A percentile compares a stretch with the other conserved stretches of the same genome.
These are phyloP conservation scores for Drosophila histrio DNA, from an alignment of 2,888 invertebrate genomes.

Conservation along the genomic window DNA sequence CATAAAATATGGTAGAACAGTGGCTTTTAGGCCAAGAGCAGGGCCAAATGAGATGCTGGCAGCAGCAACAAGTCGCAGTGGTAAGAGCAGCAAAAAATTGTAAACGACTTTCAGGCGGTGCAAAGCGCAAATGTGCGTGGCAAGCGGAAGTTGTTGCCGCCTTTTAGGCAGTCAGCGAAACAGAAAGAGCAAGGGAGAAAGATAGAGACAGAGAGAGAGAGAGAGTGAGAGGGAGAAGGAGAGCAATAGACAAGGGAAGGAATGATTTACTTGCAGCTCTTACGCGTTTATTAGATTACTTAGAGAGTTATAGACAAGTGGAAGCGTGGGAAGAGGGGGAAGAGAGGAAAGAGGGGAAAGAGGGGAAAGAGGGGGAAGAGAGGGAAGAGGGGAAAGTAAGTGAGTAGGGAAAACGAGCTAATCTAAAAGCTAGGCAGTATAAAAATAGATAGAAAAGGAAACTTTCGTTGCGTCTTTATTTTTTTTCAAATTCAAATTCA, in stretches of 20 bases:
- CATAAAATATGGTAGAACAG: conserved; percentile 70
- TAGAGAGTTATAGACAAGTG: neutral
- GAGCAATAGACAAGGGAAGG: neutral
- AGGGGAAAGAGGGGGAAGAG: neutral
- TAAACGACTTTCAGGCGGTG: conserved; percentile 44
- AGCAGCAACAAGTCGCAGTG: conserved; percentile 60
- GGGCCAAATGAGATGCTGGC: conserved; percentile 4
- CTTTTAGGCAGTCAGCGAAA: conserved; percentile 52
- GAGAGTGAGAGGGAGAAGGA: neutral
- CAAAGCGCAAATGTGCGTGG: conserved; percentile 40
- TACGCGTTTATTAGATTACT: conserved; percentile 44
- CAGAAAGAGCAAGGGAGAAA: neutral
- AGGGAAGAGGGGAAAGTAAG: neutral
- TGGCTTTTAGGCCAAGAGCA: conserved; percentile 46
- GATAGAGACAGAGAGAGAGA: neutral
- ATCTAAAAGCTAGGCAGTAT: neutral
- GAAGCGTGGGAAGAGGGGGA: neutral
- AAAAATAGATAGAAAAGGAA: neutral
- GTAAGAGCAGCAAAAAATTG: conserved; percentile 2
- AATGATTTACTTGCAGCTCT: conserved; percentile 60
- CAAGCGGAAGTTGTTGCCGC: conserved; percentile 59
- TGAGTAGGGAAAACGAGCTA: neutral
- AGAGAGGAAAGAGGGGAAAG: neutral
- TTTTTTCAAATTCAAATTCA: neutral
- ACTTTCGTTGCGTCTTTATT: neutral